phyloP scores from a whole-genome alignment of 2,888 invertebrate genomes.

The Acheta domesticus region DNA sequence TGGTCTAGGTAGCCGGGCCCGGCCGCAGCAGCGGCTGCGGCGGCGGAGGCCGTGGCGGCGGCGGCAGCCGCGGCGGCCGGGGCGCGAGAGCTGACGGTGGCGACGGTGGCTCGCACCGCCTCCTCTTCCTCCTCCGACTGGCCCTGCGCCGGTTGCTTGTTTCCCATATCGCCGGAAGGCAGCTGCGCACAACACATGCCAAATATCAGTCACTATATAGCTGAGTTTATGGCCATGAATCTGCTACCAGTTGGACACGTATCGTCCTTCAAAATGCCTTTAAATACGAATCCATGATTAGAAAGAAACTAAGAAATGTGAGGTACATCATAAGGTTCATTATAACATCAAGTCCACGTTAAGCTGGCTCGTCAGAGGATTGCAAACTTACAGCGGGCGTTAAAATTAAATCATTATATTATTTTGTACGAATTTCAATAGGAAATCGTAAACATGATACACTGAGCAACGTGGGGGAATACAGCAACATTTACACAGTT shows the following conservation, averaged over 20 bases:
- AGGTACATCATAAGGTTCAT: too few species aligned
- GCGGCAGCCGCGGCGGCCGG: not conserved
- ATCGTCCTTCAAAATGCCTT: not conserved
- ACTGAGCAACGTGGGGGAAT: too few species aligned
- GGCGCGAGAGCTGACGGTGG: not conserved
- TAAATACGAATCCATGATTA: too few species aligned
- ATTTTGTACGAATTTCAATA: too few species aligned
- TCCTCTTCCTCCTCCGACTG: conserved; percentile 41
- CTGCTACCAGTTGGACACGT: too few species aligned
- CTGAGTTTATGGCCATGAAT: not conserved
- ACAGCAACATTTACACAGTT: too few species aligned
- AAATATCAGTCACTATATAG: conserved; percentile 33
- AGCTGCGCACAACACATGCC: conserved; percentile 40
- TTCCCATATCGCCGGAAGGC: conserved; percentile 55
- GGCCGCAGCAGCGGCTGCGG: conserved; percentile 34
- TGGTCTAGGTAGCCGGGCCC: conserved; percentile 42
- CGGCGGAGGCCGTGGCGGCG: conserved; percentile 43
- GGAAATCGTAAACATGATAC: too few species aligned
- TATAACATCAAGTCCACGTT: too few species aligned
- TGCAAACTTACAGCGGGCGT: too few species aligned
- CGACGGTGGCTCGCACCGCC: not conserved
- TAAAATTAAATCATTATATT: too few species aligned
- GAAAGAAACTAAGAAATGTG: too few species aligned
- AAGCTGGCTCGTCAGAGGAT: too few species aligned
- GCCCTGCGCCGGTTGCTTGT: conserved; percentile 51